These are phyloP conservation scores for Oscheius myriophilus DNA, from an alignment of 2,888 invertebrate genomes.

Conservation along the genomic window DNA sequence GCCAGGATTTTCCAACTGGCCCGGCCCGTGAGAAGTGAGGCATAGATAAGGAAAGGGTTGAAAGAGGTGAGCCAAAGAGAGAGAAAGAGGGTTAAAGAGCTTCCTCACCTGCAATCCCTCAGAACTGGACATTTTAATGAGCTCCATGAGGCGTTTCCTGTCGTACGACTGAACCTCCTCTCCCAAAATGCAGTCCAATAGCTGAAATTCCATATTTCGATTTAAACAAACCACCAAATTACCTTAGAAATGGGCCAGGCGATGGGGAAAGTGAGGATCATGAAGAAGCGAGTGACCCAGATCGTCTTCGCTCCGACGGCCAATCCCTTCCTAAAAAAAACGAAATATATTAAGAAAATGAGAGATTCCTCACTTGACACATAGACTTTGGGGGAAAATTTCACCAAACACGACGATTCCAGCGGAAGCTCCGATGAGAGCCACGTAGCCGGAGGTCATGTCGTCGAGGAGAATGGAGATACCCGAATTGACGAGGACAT, in stretches of 20 bases:
- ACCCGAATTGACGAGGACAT: conserved; percentile 74
- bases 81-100: background rate
- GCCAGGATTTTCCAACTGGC: too few species aligned
- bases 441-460: conserved; percentile 75
- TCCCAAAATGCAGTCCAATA: conserved; percentile 75
- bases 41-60: too few species aligned
- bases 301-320: conserved; percentile 78
- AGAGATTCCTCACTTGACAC: conserved; percentile 65
- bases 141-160: conserved; percentile 91
- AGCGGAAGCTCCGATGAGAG: conserved; percentile 66
- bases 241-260: conserved; percentile 77
- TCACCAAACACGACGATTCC: conserved; percentile 85
- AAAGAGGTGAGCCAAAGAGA: too few species aligned
- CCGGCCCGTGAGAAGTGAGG: too few species aligned
- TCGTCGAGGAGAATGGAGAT: conserved; percentile 95
- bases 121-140: conserved; percentile 76
- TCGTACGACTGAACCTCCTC: conserved; percentile 98
- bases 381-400: conserved; percentile 79
- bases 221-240: too few species aligned
- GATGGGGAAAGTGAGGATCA: conserved; percentile 87
- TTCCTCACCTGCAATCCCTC: conserved; percentile 6
- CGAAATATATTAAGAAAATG: background rate
- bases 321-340: conserved; percentile 56
- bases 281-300: conserved; percentile 88
- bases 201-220: conserved; percentile 19